A percentile compares a stretch with the other conserved stretches of the same genome.
Evolutionary conservation across 1,140 invertebrate species (phyloP).

Genomic region (Nixonia krombeini): DNA sequence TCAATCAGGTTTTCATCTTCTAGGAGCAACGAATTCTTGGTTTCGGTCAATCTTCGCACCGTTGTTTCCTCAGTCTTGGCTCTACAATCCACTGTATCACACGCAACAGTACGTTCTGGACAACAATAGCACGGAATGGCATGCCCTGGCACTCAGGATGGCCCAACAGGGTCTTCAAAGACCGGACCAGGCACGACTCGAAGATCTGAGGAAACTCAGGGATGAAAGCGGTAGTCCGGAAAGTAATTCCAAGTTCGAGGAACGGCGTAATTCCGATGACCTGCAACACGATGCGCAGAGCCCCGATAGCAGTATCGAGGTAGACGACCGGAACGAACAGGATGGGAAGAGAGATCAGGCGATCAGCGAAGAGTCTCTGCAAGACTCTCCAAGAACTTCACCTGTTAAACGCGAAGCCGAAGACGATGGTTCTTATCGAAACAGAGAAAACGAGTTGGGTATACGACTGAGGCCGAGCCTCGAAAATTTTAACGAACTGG

Average conservation of each 20-base stretch:
- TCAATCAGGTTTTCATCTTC: conserved; percentile 64
- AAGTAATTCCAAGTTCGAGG: conserved; percentile 54
- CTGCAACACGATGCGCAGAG: conserved; percentile 55
- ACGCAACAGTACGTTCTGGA: conserved; percentile 67
- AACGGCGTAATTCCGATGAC: conserved; percentile 43
- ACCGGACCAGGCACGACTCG: conserved; percentile 60
- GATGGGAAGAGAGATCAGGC: conserved; percentile 53
- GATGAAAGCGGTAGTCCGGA: conserved; percentile 57
- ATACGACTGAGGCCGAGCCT: conserved; percentile 59
- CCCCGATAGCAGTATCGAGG: conserved; percentile 68
- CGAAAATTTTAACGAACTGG: conserved; percentile 60
- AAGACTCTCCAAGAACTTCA: conserved; percentile 59
- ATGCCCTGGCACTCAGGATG: conserved; percentile 65
- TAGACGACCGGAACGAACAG: conserved; percentile 62
- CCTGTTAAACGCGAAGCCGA: too few species aligned
- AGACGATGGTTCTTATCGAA: conserved; percentile 42
- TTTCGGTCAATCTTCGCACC: conserved; percentile 70
- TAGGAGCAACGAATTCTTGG: conserved; percentile 64
- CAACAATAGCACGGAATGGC: conserved; percentile 69
- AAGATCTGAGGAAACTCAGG: conserved; percentile 61
- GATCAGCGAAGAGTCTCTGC: conserved; percentile 64
- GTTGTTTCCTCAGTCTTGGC: conserved; percentile 65
- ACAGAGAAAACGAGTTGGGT: conserved; percentile 48
- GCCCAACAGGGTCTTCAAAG: conserved; percentile 67
- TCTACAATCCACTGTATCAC: conserved; percentile 67